Evolutionary conservation across 2,113 vertebrate species (phyloP).

Genomic region (Etia nguti): DNA sequence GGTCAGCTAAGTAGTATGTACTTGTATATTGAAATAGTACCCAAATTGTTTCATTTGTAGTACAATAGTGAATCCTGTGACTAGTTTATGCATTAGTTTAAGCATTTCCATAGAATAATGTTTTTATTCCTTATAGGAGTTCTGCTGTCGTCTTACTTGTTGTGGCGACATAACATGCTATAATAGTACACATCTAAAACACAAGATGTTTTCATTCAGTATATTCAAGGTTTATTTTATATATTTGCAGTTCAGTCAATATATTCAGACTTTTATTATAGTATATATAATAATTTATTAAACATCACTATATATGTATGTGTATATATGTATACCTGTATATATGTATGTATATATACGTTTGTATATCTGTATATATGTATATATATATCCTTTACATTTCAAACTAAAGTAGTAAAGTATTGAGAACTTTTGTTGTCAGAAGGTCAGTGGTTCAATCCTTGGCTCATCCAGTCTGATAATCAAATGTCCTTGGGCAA

Average conservation of each 20-base stretch:
- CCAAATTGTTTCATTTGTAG: neutral
- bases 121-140: neutral
- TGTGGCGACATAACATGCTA: neutral
- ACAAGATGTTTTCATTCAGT: neutral
- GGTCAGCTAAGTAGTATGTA: neutral
- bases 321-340: no score
- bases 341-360: no score
- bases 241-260: neutral
- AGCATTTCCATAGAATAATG: neutral
- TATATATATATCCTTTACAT: no score
- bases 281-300: no score
- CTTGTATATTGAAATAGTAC: neutral
- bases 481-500: neutral
- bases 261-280: neutral
- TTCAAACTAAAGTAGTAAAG: neutral
- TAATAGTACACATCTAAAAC: neutral
- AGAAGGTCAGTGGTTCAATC: neutral
- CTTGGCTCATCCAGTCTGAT: neutral
- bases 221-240: neutral
- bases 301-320: no score
- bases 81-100: neutral
- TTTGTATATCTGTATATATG: no score
- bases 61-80: neutral
- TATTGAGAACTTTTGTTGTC: neutral
- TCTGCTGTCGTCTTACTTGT: neutral